Percentiles rank a stretch among this genome's conserved stretches.
Conservation (phyloP, 2,113 vertebrate genomes). For the Todiramphus chloris region DNA sequence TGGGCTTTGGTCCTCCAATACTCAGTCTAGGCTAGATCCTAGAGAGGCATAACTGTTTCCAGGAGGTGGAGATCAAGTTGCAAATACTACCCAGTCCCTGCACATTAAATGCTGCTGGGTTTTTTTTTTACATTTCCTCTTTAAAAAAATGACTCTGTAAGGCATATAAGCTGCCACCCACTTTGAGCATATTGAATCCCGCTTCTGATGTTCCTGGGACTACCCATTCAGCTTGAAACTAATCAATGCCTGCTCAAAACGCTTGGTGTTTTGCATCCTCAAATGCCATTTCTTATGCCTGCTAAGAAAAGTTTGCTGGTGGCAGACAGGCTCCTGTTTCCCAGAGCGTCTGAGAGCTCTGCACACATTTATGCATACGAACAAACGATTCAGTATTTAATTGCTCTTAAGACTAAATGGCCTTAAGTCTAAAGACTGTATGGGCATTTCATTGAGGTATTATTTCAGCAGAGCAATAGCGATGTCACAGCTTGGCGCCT, state of each 20-base stretch:
- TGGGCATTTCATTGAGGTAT: not conserved
- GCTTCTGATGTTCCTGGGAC: not conserved
- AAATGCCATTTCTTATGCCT: not conserved
- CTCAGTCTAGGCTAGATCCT: not conserved
- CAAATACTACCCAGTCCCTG: not conserved
- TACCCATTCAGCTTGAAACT: not conserved
- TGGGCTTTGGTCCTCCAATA: not conserved
- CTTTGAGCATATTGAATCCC: slow-evolving; percentile 17
- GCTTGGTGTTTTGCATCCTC: not conserved
- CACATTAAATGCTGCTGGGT: not conserved
- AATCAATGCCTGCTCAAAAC: slow-evolving; percentile 1
- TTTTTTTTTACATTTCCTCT: not conserved
- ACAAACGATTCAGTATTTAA: not conserved
- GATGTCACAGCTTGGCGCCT: not conserved
- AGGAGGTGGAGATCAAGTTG: not conserved
- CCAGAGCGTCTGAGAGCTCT: not conserved
- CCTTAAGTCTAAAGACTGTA: not conserved
- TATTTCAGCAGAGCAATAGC: not conserved
- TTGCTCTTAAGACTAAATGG: not conserved
- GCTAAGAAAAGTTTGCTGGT: not conserved
- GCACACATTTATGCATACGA: not conserved
- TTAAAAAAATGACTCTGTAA: not conserved
- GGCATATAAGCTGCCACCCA: not conserved
- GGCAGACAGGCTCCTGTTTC: not conserved
- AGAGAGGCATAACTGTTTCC: not conserved